Base-by-base conservation (phyloP, 2,888 invertebrate genomes). In the Eutolmus rufibarbis region DNA sequence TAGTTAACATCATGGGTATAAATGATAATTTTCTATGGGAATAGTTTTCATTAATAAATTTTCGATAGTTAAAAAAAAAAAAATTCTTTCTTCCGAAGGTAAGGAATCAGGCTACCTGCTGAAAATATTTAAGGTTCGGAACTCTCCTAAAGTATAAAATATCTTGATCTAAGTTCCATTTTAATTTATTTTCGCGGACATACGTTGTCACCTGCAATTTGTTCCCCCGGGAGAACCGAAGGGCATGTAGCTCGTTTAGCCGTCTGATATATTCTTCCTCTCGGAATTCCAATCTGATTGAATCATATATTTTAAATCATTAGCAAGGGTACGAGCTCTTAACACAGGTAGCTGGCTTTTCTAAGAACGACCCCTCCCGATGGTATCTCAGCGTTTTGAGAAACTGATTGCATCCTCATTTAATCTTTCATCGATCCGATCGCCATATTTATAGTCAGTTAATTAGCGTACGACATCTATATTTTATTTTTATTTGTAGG, bases 361-460 rank as follows among this genome's bases (percentile, higher is more conserved):
- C 74, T 43, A 23, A 46, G 85, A 85, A 74, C 74, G 28, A 43
- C 74, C 51, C 51, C 74, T 51, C 19, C 46, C n/a, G 74, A 74
- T 74, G 16, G 74, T 74, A 85, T 85, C 85, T 74, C 43, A n/a
- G 43, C 74, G 28, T 74, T 43, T 46, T 34, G 43, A 19, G 46
- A 40, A 74, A 85, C 43, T 74, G 19, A 85, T 85, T 74, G 74
- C 46, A 74, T 31, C 85, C 74, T 85, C 43, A 74, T 74, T 85
- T 85, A 85, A 85, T 85, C 85, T 85, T 85, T 85, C 74, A 85
- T 74, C 85, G 85, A 40, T 14, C 85, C 85, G 85, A 74, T 74
- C 85, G 86, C 66, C 66, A 86, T 78, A 86, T 86, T 86, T 79
- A 86, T 86, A 57, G 78, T 16, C 86, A 57, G 86, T 86, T 86